These are phyloP conservation scores for Holcopasites calliopsidis DNA, from an alignment of 1,140 invertebrate species.

Conservation along the genomic window DNA sequence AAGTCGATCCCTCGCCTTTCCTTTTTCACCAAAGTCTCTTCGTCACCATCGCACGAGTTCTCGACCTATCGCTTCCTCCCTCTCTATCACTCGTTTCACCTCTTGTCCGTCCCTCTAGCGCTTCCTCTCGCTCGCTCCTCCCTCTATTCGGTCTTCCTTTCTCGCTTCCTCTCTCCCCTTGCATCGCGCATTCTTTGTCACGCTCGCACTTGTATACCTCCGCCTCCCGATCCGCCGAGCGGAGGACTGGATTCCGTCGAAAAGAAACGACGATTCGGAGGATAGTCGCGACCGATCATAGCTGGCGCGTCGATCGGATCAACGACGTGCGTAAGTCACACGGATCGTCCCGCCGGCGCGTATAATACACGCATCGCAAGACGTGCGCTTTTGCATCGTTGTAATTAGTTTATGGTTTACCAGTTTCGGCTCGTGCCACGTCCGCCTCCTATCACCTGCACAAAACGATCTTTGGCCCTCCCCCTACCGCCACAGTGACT, in stretches of 20 bases:
- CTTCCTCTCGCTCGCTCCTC: conserved; percentile 57
- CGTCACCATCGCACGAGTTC: conserved; percentile 58
- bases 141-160: conserved; percentile 54
- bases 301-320: conserved; percentile 79
- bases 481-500: not conserved
- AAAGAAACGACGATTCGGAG: conserved; percentile 80
- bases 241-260: conserved; percentile 73
- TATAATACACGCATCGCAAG: conserved; percentile 16
- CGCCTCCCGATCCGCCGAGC: conserved; percentile 61
- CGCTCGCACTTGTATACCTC: conserved; percentile 44
- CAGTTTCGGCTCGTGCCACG: not conserved
- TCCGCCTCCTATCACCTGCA: not conserved
- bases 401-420: not conserved
- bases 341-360: conserved; percentile 13
- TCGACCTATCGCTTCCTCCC: conserved; percentile 49
- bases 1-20: conserved; percentile 50
- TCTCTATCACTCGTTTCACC: conserved; percentile 38
- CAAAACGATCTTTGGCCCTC: not conserved
- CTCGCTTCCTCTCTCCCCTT: conserved; percentile 52
- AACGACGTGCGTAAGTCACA: conserved; percentile 59
- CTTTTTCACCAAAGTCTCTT: conserved; percentile 55
- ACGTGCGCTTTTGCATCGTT: conserved; percentile 18
- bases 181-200: conserved; percentile 42
- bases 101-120: conserved; percentile 40
- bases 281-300: conserved; percentile 80